Base-by-base conservation (phyloP, 2,888 invertebrate genomes). In the Empis stercorea region DNA sequence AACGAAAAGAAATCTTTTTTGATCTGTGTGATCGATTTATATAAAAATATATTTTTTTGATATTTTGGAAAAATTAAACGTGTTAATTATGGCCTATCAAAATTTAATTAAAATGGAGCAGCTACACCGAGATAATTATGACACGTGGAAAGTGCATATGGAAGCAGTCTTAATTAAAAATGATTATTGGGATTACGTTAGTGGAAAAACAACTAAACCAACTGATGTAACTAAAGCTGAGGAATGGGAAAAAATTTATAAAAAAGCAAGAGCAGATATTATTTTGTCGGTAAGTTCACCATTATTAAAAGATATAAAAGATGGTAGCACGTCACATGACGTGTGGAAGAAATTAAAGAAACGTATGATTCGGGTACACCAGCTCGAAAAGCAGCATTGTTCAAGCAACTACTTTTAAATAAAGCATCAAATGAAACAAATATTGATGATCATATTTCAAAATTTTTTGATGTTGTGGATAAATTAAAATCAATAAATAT, bases 211-310 rank as follows among this genome's bases (percentile, higher is more conserved):
- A 3, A 11, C 7, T 11, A 14, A 20, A 15, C 5, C 20, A 16
- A 20, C 13, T 14, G 15, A 16, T 15, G 4, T 20, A 20, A 20
- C 20, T 20, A 20, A 20, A 20, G 38, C 17, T 11, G 43, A 1
- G 4, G 27, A 40, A 27, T 51, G 52, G 49, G 44, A 16, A 3
- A 44, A 46, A 17, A 32, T 42, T 15, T 46, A 52, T 36, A 46
- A 46, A 14, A 53, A 53, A 15, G 51, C 50, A 13, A 53, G 23
- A 32, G 49, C 51, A 23, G 49, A 52, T 15, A 27, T 51, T 6
- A 48, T 52, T 46, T n/a, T 51, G 15, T 48, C 50, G 4, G 48
- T 50, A 43, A 43, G 47, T 36, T 41, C 50, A 13, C 51, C 49
- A 17, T 48, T 48, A 20, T 43, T 50, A 16, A 20, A 48, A 37